These are phyloP conservation scores for Pelosia muscerda DNA, from an alignment of 2,888 invertebrate genomes.

Conservation along the genomic window DNA sequence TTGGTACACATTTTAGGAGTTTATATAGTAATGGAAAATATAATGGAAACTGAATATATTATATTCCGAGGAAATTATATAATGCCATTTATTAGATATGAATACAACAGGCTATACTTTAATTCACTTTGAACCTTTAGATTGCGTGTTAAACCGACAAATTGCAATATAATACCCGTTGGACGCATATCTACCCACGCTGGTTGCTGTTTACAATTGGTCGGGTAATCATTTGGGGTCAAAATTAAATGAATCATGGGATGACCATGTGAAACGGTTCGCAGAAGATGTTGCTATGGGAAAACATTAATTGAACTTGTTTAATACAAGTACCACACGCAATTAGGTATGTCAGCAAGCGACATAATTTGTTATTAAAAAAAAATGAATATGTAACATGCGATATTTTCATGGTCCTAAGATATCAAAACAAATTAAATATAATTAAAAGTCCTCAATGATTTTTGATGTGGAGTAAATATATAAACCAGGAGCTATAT, in stretches of 20 bases:
- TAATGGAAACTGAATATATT: too few species aligned
- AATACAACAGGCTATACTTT: constrained; percentile 20
- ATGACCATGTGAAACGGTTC: constrained; percentile 52
- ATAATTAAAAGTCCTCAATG: background rate
- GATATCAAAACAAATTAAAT: background rate
- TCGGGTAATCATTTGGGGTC: constrained; percentile 55
- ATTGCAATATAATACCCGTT: constrained; percentile 38
- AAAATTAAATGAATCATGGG: constrained; percentile 61
- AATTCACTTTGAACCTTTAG: constrained; percentile 38
- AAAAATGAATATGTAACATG: background rate
- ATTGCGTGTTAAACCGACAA: constrained; percentile 39
- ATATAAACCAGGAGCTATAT: background rate
- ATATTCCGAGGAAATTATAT: background rate
- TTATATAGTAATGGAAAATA: too few species aligned
- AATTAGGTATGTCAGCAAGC: background rate
- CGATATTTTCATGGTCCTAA: background rate
- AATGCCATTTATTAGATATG: constrained; percentile 13
- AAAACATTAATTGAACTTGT: constrained; percentile 2
- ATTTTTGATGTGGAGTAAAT: background rate
- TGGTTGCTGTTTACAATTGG: constrained; percentile 47
- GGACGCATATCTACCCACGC: constrained; percentile 38
- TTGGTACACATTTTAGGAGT: too few species aligned
- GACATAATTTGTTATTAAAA: background rate
- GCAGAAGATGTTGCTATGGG: constrained; percentile 40
- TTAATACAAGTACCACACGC: background rate